Evolutionary conservation across 2,113 vertebrate species (phyloP).

Genomic region (Callaeas wilsoni): DNA sequence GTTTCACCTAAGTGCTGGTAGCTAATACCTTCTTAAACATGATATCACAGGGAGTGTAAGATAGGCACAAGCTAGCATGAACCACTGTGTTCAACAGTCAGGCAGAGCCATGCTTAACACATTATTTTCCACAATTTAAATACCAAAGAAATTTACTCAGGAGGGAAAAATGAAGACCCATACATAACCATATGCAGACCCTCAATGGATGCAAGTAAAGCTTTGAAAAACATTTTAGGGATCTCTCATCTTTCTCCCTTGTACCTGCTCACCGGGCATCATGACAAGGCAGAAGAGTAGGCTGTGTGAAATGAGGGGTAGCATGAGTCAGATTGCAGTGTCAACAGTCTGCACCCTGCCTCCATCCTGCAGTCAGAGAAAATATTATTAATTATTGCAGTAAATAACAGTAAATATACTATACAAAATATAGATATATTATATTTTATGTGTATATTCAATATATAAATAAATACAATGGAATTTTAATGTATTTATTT

Average conservation of each 20-base stretch:
- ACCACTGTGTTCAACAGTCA: background rate
- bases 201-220: background rate
- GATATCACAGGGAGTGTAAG: fast-evolving
- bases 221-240: background rate
- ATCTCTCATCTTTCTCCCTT: background rate
- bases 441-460: background rate
- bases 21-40: background rate
- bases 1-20: background rate
- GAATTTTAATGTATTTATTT: background rate
- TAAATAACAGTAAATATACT: background rate
- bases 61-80: background rate
- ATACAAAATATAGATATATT: background rate
- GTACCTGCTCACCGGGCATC: fast-evolving
- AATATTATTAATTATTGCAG: background rate
- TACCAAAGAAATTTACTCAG: background rate
- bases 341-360: background rate
- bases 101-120: background rate
- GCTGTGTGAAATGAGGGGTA: background rate
- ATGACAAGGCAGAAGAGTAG: background rate
- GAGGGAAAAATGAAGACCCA: background rate
- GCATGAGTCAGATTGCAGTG: background rate
- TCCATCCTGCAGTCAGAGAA: background rate
- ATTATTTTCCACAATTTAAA: background rate
- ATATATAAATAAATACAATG: background rate
- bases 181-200: background rate